Base-by-base conservation (phyloP, 2,888 invertebrate genomes). In the Cephus pulcher region DNA sequence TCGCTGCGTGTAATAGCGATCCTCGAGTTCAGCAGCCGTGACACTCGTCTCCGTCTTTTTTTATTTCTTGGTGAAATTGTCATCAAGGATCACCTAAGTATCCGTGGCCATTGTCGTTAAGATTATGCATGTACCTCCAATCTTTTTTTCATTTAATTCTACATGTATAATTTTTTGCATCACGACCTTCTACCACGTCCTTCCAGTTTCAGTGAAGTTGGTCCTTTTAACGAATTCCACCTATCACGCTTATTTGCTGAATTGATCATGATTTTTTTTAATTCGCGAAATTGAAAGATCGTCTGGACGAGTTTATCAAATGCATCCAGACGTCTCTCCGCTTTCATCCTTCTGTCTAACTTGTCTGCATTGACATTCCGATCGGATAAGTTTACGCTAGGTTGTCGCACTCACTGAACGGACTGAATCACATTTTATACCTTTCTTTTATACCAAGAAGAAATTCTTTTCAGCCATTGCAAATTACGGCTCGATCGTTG, bases 41-140 rank as follows among this genome's bases (percentile, higher is more conserved):
- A 56, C 56, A 56, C 56, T 56, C 56, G 56, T 56, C 56, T 23
- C 23, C 56, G 23, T 23, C 6, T 56, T 56, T 56, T 56, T 56
- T 2, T 15, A 56, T 56, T 9, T 23, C 74, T 74, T 34, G 40
- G 74, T 34, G 69, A 75, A 37, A 75, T 37, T 69, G 69, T 74
- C 74, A 32, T 37, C 74, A 74, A 74, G 40, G 37, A 37, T 74
- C 23, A 56, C 9, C 35, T 34, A 37, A 34, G 35, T 15, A 56
- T 56, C 56, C 56, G 9, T 23, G 56, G 56, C 56, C 56, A 56
- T 56, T 56, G 56, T 56, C 56, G 56, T 56, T 56, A 56, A 56
- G 9, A 56, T 56, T 23, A 56, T 56, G 56, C 56, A 56, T 23
- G 9, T 56, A 56, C 56, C 56, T 23, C 9, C 23, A 9, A 15